phyloP scores from a whole-genome alignment of 2,888 invertebrate genomes.

The Magallana nippona region DNA sequence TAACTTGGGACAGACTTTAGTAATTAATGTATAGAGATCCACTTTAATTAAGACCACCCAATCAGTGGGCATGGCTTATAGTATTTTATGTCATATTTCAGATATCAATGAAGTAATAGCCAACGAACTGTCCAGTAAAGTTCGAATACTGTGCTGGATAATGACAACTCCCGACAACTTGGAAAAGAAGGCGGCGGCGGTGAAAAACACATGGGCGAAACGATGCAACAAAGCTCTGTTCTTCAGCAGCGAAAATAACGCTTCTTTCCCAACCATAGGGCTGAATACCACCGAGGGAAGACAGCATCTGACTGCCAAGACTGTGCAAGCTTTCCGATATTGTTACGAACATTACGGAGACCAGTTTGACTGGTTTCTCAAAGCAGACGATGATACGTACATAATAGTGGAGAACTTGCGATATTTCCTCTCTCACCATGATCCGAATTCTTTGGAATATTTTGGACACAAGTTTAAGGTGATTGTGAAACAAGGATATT shows the following conservation, averaged over 20 bases:
- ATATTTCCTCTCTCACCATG: constrained; percentile 84
- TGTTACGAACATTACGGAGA: constrained; percentile 89
- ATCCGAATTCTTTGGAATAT: constrained; percentile 86
- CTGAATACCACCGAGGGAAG: constrained; percentile 93
- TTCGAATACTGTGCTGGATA: constrained; percentile 95
- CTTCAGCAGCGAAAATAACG: constrained; percentile 83
- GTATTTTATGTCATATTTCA: constrained; percentile 43
- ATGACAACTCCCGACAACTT: constrained; percentile 96
- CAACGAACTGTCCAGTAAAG: constrained; percentile 85
- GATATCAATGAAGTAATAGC: constrained; percentile 64
- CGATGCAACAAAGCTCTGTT: constrained; percentile 75
- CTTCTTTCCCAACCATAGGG: constrained; percentile 85
- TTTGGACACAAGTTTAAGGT: constrained; percentile 82
- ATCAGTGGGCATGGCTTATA: no score
- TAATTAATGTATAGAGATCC: no score
- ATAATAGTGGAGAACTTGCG: constrained; percentile 94
- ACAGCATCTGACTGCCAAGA: constrained; percentile 96
- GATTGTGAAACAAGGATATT: constrained; percentile 77
- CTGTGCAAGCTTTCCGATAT: constrained; percentile 94
- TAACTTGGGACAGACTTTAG: no score
- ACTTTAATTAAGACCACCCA: no score
- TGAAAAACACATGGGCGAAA: constrained; percentile 80
- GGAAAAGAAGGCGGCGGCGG: constrained; percentile 91
- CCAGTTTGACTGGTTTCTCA: constrained; percentile 97
- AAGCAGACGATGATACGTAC: constrained; percentile 99